Percentiles rank a stretch among this genome's conserved stretches.
phyloP scores from a whole-genome alignment of 1,140 invertebrate genomes.

The Hestina assimilis region DNA sequence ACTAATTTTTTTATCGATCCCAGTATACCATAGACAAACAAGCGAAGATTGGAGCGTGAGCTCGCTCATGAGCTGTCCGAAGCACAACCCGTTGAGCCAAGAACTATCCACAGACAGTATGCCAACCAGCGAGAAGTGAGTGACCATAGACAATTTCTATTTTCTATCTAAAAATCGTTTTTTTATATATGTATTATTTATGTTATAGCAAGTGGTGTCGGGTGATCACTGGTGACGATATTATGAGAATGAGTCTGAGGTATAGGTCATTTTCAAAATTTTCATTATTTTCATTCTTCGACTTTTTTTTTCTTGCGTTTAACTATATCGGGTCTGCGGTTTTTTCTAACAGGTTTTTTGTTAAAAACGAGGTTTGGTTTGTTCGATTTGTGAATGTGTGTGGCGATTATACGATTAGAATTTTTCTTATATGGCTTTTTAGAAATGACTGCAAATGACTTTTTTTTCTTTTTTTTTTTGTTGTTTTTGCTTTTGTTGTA shows the following conservation, averaged over 20 bases:
- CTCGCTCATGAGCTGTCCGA: slow-evolving; percentile 64
- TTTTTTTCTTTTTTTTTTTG: not conserved
- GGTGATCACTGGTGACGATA: slow-evolving; percentile 77
- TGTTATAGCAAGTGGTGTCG: slow-evolving; percentile 75
- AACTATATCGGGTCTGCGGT: slow-evolving; percentile 18
- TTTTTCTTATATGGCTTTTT: slow-evolving; percentile 18
- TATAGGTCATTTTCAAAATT: slow-evolving; percentile 45
- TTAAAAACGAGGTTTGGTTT: slow-evolving; percentile 16
- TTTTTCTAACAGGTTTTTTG: slow-evolving; percentile 13
- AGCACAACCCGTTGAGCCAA: slow-evolving; percentile 56
- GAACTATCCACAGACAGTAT: slow-evolving; percentile 54
- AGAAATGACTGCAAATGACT: slow-evolving; percentile 30
- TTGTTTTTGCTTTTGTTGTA: not conserved
- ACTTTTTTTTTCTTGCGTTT: slow-evolving; percentile 22
- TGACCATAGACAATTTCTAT: slow-evolving; percentile 15
- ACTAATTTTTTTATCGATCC: not conserved
- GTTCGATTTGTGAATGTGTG: slow-evolving; percentile 17
- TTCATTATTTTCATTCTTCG: slow-evolving; percentile 14
- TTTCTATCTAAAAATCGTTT: not conserved
- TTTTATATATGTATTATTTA: slow-evolving; percentile 36
- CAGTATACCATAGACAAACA: slow-evolving; percentile 69
- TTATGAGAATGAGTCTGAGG: slow-evolving; percentile 77
- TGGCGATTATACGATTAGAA: slow-evolving; percentile 11
- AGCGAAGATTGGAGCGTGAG: slow-evolving; percentile 77
- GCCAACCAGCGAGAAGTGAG: slow-evolving; percentile 65